Conservation (phyloP, 2,797 vertebrate species). For the Tenualosa ilisha region DNA sequence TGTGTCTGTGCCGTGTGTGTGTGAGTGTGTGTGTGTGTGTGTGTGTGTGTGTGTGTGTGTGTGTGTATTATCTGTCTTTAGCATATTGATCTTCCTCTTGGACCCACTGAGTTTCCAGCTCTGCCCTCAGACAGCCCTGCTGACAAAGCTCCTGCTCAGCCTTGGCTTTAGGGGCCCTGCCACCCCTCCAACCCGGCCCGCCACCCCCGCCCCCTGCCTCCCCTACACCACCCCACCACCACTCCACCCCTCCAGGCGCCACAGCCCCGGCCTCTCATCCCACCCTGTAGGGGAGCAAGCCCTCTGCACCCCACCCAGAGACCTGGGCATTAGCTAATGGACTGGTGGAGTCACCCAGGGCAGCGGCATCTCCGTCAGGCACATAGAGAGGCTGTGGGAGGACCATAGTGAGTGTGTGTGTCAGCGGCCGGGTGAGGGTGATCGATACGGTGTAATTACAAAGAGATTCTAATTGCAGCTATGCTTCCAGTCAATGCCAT, state of each 20-base stretch:
- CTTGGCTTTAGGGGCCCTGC: neutral
- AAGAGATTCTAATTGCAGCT: slow-evolving; percentile 2
- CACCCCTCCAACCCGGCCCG: neutral
- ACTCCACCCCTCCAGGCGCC: neutral
- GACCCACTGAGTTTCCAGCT: slow-evolving; percentile 59
- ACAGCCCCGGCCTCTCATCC: neutral
- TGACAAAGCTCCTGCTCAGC: slow-evolving; percentile 32
- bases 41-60: slow-evolving; percentile 26
- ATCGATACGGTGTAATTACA: slow-evolving; percentile 15
- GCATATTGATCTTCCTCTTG: neutral
- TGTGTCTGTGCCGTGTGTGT: slow-evolving; percentile 27
- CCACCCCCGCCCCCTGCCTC: neutral
- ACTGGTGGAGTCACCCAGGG: neutral
- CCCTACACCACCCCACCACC: neutral
- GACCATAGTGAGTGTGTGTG: slow-evolving; percentile 2
- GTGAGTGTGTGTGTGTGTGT: neutral
- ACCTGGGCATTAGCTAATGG: slow-evolving; percentile 31
- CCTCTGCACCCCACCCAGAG: neutral
- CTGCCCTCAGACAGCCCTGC: slow-evolving; percentile 38
- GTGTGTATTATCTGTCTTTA: slow-evolving; percentile 19
- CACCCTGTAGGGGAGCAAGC: neutral
- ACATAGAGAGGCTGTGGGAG: neutral
- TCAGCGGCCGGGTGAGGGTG: neutral
- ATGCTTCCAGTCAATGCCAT: neutral
- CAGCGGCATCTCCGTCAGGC: neutral